Evolutionary conservation across 2,113 vertebrate genomes (phyloP), one percentile per base, ranked within the genome.

Genomic region (Hystrix brachyura): DNA sequence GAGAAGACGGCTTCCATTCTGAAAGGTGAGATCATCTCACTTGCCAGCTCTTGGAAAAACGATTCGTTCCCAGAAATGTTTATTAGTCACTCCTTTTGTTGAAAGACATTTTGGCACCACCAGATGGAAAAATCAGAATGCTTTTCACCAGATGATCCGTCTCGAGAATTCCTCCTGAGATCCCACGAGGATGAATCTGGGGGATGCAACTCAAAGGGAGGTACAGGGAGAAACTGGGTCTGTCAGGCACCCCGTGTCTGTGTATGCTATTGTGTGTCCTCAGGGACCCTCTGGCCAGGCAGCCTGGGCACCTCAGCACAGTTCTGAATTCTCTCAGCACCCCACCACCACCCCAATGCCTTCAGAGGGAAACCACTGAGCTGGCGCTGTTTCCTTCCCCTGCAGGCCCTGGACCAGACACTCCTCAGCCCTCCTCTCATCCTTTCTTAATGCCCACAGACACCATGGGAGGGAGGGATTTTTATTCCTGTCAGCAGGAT

Each of bases 1-100:
- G 46, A 7, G 83, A 94, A 46, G 91, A 15, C 11, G 69, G 94
- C 84, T 96, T 76, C 34, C 91, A 18, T 23, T 95, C 90, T 46
- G 90, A 91, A 98, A 99, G 98, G 98, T 98, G 99, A 98, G 98
- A 96, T 98, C 98, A 98, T 98, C 95, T 95, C 86, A 0, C 80
- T 98, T 79, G 96, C 96, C 96, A 92, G 96, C 97, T 97, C 96
- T 98, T 97, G 98, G 98, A 93, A 98, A 98, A 88, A 84, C 69
- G 78, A 91, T 98, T 97, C 97, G 29, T 98, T 98, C 34, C 27
- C 4, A 29, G 98, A 99, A 97, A 85, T 96, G 98, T 97, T 97
- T 91, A 97, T 98, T 98, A 98, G 97, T 98, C 98, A 98, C 98
- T 97, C 97, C 98, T 90, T 98, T 98, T 98, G 98, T 98, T 82